Conservation (phyloP, 2,113 vertebrate genomes). For the Phyllostomus discolor region DNA sequence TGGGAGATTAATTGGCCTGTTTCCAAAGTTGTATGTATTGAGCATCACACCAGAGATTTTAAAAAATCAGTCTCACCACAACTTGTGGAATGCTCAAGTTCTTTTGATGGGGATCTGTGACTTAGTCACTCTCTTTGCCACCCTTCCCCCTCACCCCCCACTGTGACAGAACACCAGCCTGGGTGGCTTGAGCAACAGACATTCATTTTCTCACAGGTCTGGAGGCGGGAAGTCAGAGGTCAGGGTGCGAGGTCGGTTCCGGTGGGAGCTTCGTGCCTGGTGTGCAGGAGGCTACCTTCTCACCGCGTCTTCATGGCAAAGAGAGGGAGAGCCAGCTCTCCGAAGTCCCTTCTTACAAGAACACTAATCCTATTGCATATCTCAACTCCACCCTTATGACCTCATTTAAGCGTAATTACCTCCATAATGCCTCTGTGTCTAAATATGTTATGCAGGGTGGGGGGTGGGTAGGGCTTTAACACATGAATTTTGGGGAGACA, state of each 20-base stretch:
- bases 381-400: neutral
- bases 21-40: neutral
- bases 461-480: neutral
- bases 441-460: neutral
- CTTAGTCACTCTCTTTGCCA: neutral
- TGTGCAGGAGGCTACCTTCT: neutral
- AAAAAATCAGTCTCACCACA: neutral
- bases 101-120: neutral
- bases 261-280: neutral
- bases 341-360: neutral
- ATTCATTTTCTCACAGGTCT: neutral
- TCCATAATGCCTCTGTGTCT: neutral
- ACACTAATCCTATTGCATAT: neutral
- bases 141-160: neutral
- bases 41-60: neutral
- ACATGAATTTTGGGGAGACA: neutral
- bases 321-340: neutral
- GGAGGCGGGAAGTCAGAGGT: neutral
- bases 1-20: neutral
- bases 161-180: neutral
- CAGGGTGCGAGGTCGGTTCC: neutral
- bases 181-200: neutral
- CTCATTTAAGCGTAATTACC: neutral
- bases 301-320: neutral
- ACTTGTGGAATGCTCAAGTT: neutral